phyloP scores from a whole-genome alignment of 2,113 vertebrate genomes.

The Tetraodon nigroviridis region DNA sequence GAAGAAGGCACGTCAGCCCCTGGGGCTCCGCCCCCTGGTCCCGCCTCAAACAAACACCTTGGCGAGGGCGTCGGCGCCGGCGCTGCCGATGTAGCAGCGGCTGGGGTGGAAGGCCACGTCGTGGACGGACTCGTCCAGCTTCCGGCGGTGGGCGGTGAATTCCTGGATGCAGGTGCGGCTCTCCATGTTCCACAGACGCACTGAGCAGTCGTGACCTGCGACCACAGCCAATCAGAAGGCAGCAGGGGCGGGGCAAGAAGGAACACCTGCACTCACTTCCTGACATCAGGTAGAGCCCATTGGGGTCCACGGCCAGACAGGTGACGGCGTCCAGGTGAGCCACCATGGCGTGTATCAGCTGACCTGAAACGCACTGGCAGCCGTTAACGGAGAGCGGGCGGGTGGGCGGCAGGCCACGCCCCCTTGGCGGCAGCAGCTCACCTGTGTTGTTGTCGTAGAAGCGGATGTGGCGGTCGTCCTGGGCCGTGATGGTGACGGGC shows the following conservation, averaged over 20 bases:
- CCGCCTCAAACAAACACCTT: slow-evolving; percentile 88
- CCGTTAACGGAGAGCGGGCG: too few relatives aligned
- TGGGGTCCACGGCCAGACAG: slow-evolving; percentile 94
- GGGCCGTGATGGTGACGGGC: slow-evolving; percentile 93
- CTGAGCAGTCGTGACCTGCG: slow-evolving; percentile 94
- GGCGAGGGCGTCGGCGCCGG: slow-evolving; percentile 92
- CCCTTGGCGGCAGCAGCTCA: slow-evolving; percentile 30
- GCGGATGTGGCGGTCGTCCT: slow-evolving; percentile 93
- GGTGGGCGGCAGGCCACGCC: too few relatives aligned
- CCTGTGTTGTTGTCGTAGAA: slow-evolving; percentile 98
- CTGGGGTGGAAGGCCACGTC: slow-evolving; percentile 95
- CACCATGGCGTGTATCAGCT: slow-evolving; percentile 94
- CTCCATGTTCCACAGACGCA: slow-evolving; percentile 97
- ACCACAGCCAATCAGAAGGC: not conserved
- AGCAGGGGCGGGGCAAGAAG: not conserved
- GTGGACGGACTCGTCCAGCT: slow-evolving; percentile 93
- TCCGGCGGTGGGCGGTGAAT: slow-evolving; percentile 95
- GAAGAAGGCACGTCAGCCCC: not conserved
- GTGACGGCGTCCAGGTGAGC: slow-evolving; percentile 96
- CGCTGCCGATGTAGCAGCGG: slow-evolving; percentile 94
- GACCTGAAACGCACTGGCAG: slow-evolving; percentile 69
- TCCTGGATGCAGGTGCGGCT: slow-evolving; percentile 97
- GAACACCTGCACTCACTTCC: slow-evolving; percentile 80
- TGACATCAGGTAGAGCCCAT: slow-evolving; percentile 97
- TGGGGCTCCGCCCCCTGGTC: not conserved